These are phyloP conservation scores for Oxyura jamaicensis DNA, from an alignment of 2,113 vertebrate species.

Conservation along the genomic window DNA sequence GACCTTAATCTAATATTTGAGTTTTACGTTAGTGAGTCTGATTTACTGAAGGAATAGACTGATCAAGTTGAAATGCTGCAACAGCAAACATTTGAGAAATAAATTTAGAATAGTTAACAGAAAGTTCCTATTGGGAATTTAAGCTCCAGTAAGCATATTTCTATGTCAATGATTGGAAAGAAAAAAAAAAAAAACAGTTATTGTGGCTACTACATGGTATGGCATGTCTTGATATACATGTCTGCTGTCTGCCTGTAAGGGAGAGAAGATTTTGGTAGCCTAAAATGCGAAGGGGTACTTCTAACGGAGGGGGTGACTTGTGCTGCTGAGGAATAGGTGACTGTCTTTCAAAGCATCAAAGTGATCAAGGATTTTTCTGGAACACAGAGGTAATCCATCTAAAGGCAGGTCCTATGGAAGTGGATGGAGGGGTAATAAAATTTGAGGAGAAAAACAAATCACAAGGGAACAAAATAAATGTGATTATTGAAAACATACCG, in stretches of 20 bases:
- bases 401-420: not conserved
- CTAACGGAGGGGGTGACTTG: not conserved
- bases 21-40: constrained; percentile 2
- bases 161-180: not conserved
- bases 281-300: not conserved
- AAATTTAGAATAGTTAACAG: not conserved
- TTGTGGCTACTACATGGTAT: not conserved
- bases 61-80: not conserved
- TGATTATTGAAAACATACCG: not conserved
- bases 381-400: not conserved
- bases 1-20: constrained; percentile 8
- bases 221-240: not conserved
- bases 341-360: not conserved
- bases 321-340: not conserved
- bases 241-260: not conserved
- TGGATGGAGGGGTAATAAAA: not conserved
- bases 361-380: not conserved
- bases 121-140: not conserved
- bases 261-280: not conserved
- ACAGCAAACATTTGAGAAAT: not conserved
- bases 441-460: not conserved
- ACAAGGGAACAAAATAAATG: not conserved
- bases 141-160: not conserved
- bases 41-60: not conserved
- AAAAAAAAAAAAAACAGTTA: not conserved